These are phyloP conservation scores for Emydura subglobosa DNA, from an alignment of 2,113 vertebrate species.

Conservation along the genomic window DNA sequence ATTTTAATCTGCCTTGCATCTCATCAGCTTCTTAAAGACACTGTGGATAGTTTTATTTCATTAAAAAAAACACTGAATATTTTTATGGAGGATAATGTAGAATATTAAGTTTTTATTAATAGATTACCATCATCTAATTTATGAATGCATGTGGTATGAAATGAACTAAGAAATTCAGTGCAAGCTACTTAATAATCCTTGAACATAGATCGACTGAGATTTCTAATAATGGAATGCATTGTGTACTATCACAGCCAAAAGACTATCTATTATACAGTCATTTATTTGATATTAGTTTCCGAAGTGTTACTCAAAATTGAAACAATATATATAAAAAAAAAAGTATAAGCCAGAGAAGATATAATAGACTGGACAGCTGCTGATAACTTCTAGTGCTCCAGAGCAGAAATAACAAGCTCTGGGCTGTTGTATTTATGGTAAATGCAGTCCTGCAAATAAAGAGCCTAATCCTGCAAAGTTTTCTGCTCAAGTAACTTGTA, in stretches of 20 bases:
- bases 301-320: slow-evolving; percentile 49
- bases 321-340: slow-evolving; percentile 50
- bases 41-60: slow-evolving; percentile 1
- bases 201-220: slow-evolving; percentile 5
- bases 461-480: background rate
- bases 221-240: slow-evolving; percentile 58
- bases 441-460: background rate
- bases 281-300: slow-evolving; percentile 62
- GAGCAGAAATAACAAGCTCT: slow-evolving; percentile 3
- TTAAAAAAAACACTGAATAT: background rate
- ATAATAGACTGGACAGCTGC: slow-evolving; percentile 44
- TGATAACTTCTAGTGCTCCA: slow-evolving; percentile 46
- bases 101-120: slow-evolving; percentile 66
- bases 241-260: slow-evolving; percentile 22
- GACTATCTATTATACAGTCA: slow-evolving; percentile 22
- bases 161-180: slow-evolving; percentile 30
- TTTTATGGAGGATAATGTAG: slow-evolving; percentile 20
- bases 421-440: background rate
- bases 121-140: slow-evolving; percentile 66
- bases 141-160: slow-evolving; percentile 45
- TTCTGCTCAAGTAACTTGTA: background rate
- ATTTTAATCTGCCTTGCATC: slow-evolving; percentile 36
- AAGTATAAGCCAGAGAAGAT: background rate
- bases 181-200: slow-evolving; percentile 57
- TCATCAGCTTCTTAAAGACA: slow-evolving; percentile 14